Evolutionary conservation across 2,888 invertebrate genomes (phyloP), one percentile per base, ranked within the genome.

Genomic region (Maniola hyperantus): DNA sequence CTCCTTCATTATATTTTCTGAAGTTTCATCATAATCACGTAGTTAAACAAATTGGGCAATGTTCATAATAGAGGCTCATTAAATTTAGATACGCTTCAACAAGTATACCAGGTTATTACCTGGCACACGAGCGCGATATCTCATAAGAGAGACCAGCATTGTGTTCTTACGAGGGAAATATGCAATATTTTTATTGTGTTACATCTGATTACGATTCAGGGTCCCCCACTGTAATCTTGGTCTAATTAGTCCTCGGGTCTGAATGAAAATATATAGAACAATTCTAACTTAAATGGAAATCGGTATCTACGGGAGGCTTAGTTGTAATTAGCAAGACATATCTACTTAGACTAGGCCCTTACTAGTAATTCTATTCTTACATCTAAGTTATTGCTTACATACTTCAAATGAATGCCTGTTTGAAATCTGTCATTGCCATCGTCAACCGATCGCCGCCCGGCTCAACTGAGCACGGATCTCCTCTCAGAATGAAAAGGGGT

Each of bases 11-110:
- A 26, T 53, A 53, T 53, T 20, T 57, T 20, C 18, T 20, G 20
- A 11, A 11, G 18, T 42, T 39, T 39, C 18, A 10, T 36, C 10
- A n/a, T 57, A 44, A 58, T 42, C 39, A 26, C 8, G 34, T 46
- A 59, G 2, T 10, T 10, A 48, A 53, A 55, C 51, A 48, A 46
- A 53, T 55, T 69, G 64, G 48, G 68, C 67, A 68, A 70, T 65
- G 64, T 62, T 66, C 63, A 72, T 68, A 68, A 66, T 71, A 69
- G 50, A 65, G 60, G 48, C 61, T 71, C 68, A 72, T 75, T 76
- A 75, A 57, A 65, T 69, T 71, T 74, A 69, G 71, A 71, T 69
- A 67, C 65, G 64, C 66, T 69, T 64, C 63, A 70, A 62, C 65
- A 69, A 64, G 51, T 53, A 67, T 71, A 66, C 55, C 42, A 5